Evolutionary conservation across 2,888 invertebrate genomes (phyloP), one percentile per base, ranked within the genome.

Genomic region (Bimastos eiseni): DNA sequence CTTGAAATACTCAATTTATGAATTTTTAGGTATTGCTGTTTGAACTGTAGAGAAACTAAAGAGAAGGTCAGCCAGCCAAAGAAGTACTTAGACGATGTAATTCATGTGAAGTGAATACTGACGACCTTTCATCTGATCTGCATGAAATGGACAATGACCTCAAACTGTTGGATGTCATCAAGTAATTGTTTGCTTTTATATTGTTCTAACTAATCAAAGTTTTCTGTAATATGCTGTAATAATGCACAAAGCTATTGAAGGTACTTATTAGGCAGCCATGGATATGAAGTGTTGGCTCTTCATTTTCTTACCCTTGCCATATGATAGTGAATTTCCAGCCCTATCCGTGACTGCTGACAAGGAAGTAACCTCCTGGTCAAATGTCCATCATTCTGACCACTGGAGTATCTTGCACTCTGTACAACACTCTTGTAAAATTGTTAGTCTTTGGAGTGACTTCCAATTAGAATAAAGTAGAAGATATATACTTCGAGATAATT

Each of bases 91-190:
- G 70, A 70, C 70, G 70, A 70, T 70, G 70, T 70, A 70, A 70
- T 70, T 70, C 70, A 70, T 70, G n/a, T 70, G 70, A 55, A 55
- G 55, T 55, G 55, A 70, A 70, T n/a, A n/a, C n/a, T 6, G 70
- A 70, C 70, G n/a, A 86, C 36, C 37, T 86, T 34, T 37, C 86
- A 34, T 36, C n/a, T 86, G 86, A 36, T 34, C 34, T 86, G 86
- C 37, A 86, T 86, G 86, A 86, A 86, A 86, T 86, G 86, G 86
- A 86, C 86, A 86, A 86, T 86, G 86, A 86, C 86, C 37, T 86
- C 86, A 86, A 86, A 34, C 37, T 86, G 24, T 36, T 86, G n/a
- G 86, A 86, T 34, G 86, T 86, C 86, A 86, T 34, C 86, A 37
- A 86, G 86, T 86, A 86, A 86, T 70, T 70, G 70, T 70, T 70